Evolutionary conservation across 2,888 invertebrate species (phyloP), one percentile per base, ranked within the genome.

Genomic region (Tenthredo mesomela): DNA sequence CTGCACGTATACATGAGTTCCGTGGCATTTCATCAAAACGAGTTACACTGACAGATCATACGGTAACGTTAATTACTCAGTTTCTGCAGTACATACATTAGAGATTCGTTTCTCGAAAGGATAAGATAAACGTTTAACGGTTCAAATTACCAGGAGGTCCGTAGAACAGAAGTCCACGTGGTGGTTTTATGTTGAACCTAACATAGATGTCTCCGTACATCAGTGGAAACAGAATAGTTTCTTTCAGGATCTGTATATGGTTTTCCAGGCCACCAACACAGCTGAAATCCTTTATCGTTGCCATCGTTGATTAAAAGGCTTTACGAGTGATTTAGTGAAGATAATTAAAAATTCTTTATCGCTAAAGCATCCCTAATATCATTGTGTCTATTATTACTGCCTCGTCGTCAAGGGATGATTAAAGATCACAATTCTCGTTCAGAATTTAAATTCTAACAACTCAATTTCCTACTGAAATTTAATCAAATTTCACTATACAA

Each of bases 181-280:
- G 98, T 2, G 98, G 98, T 84, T 96, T 95, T 2, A 98, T 96
- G 89, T 97, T 96, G 93, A 98, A 98, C 90, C 96, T 96, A 85
- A 96, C 95, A 92, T 98, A 98, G 54, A 98, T 94, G 88, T 98
- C 97, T 0, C 97, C 97, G 91, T 98, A 98, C 94, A 98, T 95
- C 88, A 98, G 95, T 0, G 98, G 98, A 89, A 98, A 97, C 12
- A 98, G 94, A 4, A 98, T 96, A 96, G 98, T 98, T 93, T 98
- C 98, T 89, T 98, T 96, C 29, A 98, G 95, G 89, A 97, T 96
- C 90, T 96, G 95, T 86, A 98, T 96, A 91, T 98, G 98, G 82
- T 96, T 95, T 88, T 97, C 96, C 88, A 98, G 93, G 12, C 98
- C 98, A 40, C 98, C 98, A 61, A 98, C 96, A 84, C 91, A 92